These are phyloP conservation scores for Cryptus armator DNA, from an alignment of 2,888 invertebrate genomes.

Conservation along the genomic window DNA sequence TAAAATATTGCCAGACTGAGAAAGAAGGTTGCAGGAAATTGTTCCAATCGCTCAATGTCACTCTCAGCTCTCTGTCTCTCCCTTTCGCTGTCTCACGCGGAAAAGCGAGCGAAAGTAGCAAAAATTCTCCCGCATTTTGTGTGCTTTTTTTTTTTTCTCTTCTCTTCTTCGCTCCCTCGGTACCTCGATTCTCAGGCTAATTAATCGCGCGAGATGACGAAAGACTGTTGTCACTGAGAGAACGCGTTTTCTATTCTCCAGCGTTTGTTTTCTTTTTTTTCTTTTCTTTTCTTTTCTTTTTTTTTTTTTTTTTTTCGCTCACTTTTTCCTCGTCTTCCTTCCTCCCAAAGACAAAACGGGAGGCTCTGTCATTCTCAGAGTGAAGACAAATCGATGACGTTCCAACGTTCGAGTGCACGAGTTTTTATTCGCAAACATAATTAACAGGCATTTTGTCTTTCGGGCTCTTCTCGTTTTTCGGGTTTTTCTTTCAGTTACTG, in stretches of 20 bases:
- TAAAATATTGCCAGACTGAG: slow-evolving; percentile 18
- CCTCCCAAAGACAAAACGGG: slow-evolving; percentile 48
- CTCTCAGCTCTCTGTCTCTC: slow-evolving; percentile 43
- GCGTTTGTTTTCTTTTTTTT: slow-evolving; percentile 12
- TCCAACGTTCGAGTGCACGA: slow-evolving; percentile 9
- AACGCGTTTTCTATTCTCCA: slow-evolving; percentile 25
- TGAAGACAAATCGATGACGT: slow-evolving; percentile 49
- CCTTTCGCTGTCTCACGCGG: neutral
- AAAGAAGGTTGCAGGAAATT: slow-evolving; percentile 52
- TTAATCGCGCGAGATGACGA: slow-evolving; percentile 64
- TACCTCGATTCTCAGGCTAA: slow-evolving; percentile 48
- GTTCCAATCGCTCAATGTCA: slow-evolving; percentile 66
- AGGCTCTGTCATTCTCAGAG: slow-evolving; percentile 39
- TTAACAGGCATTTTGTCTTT: slow-evolving; percentile 40
- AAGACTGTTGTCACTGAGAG: slow-evolving; percentile 58
- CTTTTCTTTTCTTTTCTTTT: slow-evolving; percentile 30
- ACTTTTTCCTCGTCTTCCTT: slow-evolving; percentile 41
- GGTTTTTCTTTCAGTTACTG: slow-evolving; percentile 1
- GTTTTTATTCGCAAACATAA: slow-evolving; percentile 31
- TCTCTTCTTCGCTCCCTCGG: slow-evolving; percentile 3
- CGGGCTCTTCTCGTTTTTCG: neutral
- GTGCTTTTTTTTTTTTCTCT: neutral
- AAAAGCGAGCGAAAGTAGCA: slow-evolving; percentile 40
- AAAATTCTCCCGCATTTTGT: slow-evolving; percentile 51
- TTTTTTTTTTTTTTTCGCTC: slow-evolving; percentile 7